Conservation (phyloP, 2,797 vertebrate genomes). For the Peromyscus aztecus region DNA sequence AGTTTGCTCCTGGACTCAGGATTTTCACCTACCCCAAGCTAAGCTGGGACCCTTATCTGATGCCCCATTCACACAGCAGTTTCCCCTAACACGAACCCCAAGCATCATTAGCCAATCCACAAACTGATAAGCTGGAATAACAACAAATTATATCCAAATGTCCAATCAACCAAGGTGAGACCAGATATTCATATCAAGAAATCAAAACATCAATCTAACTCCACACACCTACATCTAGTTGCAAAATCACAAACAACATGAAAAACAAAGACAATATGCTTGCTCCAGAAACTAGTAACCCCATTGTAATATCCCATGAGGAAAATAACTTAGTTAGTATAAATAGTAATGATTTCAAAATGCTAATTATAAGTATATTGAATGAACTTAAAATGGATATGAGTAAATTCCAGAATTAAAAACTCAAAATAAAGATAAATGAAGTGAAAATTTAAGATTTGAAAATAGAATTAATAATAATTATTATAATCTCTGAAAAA, state of each 20-base stretch:
- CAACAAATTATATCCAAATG: neutral
- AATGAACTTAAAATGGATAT: neutral
- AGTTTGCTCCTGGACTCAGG: neutral
- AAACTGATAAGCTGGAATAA: neutral
- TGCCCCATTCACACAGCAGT: neutral
- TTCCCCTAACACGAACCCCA: neutral
- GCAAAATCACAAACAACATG: neutral
- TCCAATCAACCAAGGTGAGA: neutral
- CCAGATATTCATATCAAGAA: neutral
- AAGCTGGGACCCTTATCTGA: neutral
- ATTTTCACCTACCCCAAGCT: neutral
- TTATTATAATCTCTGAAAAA: neutral
- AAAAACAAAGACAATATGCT: neutral
- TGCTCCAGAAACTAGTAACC: neutral
- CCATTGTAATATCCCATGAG: neutral
- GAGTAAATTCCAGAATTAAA: neutral
- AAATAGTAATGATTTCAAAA: neutral
- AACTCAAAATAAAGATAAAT: neutral
- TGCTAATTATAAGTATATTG: neutral
- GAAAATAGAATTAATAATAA: neutral
- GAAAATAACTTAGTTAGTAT: neutral
- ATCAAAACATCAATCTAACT: neutral
- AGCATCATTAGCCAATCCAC: neutral
- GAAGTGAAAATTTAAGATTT: neutral
- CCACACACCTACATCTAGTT: neutral